Percentiles rank a stretch among this genome's conserved stretches.
Evolutionary conservation across 2,888 invertebrate genomes (phyloP).

Genomic region (Phania funesta): DNA sequence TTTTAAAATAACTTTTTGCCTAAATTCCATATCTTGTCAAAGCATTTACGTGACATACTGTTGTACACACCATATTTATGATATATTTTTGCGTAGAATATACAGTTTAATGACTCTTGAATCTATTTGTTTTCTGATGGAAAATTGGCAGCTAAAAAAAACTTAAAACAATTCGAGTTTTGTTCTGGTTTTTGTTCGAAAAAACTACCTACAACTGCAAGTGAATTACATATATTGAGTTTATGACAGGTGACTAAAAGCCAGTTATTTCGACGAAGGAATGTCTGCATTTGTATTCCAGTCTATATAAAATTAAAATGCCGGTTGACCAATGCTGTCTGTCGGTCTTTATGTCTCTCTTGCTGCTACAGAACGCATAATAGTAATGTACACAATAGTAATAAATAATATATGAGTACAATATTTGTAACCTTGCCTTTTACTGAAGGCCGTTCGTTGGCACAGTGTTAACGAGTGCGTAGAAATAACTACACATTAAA

Average conservation of each 20-base stretch:
- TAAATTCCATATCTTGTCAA: too few relatives aligned
- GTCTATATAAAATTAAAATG: constrained; percentile 60
- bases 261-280: constrained; percentile 22
- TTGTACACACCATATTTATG: not conserved
- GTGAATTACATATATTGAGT: constrained; percentile 55
- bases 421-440: constrained; percentile 67
- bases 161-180: constrained; percentile 25
- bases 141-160: constrained; percentile 18
- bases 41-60: not conserved
- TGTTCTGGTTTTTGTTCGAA: constrained; percentile 22
- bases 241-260: constrained; percentile 56
- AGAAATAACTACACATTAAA: constrained; percentile 41
- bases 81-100: not conserved
- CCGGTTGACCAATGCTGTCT: constrained; percentile 36
- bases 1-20: too few relatives aligned
- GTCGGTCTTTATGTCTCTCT: not conserved
- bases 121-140: constrained; percentile 10
- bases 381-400: constrained; percentile 16
- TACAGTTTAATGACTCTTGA: constrained; percentile 47
- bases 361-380: constrained; percentile 42
- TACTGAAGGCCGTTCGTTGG: constrained; percentile 67
- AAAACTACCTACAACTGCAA: constrained; percentile 28
- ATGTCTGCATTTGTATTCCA: constrained; percentile 31
- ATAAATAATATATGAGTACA: constrained; percentile 56
- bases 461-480: constrained; percentile 48